Conservation (phyloP, 2,888 invertebrate genomes). For the Sialis lutaria region DNA sequence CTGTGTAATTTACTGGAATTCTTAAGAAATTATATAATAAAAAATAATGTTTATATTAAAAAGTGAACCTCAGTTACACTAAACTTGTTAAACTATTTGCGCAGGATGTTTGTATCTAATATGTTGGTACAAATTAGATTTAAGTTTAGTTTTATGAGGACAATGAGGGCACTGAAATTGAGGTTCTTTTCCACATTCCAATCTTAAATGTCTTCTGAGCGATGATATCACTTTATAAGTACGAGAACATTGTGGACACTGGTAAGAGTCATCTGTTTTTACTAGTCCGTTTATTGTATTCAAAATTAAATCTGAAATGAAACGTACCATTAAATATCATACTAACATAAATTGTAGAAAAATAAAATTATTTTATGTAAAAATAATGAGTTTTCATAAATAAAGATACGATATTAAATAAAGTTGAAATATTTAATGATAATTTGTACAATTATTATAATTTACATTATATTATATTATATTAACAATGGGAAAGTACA, state of each 20-base stretch:
- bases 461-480: too few relatives aligned
- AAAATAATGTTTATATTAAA: not conserved
- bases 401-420: too few relatives aligned
- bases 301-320: not conserved
- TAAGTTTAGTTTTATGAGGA: constrained; percentile 15
- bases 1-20: not conserved
- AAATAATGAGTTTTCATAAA: too few relatives aligned
- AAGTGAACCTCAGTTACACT: not conserved
- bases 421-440: too few relatives aligned
- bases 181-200: constrained; percentile 35
- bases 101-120: constrained; percentile 6
- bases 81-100: not conserved
- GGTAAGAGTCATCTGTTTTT: constrained; percentile 2
- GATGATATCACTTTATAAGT: constrained; percentile 34
- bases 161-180: constrained; percentile 32
- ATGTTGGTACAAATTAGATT: constrained; percentile 9
- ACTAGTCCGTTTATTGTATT: not conserved
- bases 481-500: too few relatives aligned
- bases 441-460: too few relatives aligned
- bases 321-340: not conserved
- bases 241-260: constrained; percentile 32
- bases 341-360: not conserved
- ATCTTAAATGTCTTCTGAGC: constrained; percentile 31
- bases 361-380: too few relatives aligned
- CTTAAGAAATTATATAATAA: not conserved